Evolutionary conservation across 2,113 vertebrate species (phyloP).

Genomic region (Sapajus apella): DNA sequence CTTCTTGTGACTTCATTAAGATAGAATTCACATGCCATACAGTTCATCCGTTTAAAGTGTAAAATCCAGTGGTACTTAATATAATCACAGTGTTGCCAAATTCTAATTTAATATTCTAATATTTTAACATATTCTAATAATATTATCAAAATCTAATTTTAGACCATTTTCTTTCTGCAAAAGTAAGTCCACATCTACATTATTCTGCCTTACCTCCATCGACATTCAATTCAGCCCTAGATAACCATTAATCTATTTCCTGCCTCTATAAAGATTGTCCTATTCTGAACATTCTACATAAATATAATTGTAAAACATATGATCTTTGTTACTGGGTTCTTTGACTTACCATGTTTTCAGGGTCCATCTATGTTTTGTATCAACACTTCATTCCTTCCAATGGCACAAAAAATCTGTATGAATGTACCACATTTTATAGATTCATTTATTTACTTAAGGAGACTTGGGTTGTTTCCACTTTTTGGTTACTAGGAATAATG

Average conservation of each 20-base stretch:
- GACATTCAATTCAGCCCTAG: accelerated
- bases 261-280: background rate
- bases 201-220: accelerated
- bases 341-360: background rate
- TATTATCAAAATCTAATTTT: background rate
- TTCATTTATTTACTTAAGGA: background rate
- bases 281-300: background rate
- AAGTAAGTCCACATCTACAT: background rate
- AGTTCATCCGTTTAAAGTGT: background rate
- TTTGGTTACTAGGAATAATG: background rate
- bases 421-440: background rate
- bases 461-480: background rate
- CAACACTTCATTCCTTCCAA: background rate
- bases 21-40: background rate
- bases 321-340: background rate
- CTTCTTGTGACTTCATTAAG: background rate
- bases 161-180: background rate
- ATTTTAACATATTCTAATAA: too few species aligned
- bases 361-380: background rate
- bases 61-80: background rate
- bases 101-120: too few species aligned
- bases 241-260: background rate
- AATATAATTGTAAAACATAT: background rate
- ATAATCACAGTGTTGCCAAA: background rate
- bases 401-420: background rate